phyloP scores from a whole-genome alignment of 1,140 invertebrate genomes.

The Brachionus asplanchnoidis region DNA sequence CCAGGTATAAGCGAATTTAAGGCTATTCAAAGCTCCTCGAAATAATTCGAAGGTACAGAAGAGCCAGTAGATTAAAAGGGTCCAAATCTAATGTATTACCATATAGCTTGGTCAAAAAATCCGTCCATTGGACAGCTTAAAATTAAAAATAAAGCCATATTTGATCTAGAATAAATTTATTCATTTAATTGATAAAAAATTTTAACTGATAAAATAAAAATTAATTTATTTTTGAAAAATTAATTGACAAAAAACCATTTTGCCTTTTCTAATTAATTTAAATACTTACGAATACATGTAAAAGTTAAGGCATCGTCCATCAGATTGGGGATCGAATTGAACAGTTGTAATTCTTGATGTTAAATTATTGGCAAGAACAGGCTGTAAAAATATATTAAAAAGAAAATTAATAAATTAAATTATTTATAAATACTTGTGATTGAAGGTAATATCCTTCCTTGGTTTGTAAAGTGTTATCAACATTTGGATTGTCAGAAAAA shows the following conservation, averaged over 20 bases:
- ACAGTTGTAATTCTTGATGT: neutral
- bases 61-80: too few relatives aligned
- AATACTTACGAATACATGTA: constrained; percentile 11
- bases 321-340: neutral
- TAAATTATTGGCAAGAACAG: neutral
- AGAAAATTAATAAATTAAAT: neutral
- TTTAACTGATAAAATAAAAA: too few relatives aligned
- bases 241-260: too few relatives aligned
- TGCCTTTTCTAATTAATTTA: neutral
- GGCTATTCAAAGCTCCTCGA: too few relatives aligned
- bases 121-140: too few relatives aligned
- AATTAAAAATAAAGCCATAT: too few relatives aligned
- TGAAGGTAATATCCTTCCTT: constrained; percentile 62
- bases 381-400: neutral
- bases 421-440: constrained; percentile 1
- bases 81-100: too few relatives aligned
- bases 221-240: neutral
- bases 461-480: constrained; percentile 35
- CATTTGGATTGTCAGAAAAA: constrained; percentile 56
- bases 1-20: too few relatives aligned
- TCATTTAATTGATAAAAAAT: too few relatives aligned
- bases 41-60: too few relatives aligned
- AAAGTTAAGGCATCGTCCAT: constrained; percentile 7
- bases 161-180: too few relatives aligned
- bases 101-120: too few relatives aligned